These are phyloP conservation scores for Sciurus vulgaris DNA, from an alignment of 2,797 vertebrate species.

Conservation along the genomic window DNA sequence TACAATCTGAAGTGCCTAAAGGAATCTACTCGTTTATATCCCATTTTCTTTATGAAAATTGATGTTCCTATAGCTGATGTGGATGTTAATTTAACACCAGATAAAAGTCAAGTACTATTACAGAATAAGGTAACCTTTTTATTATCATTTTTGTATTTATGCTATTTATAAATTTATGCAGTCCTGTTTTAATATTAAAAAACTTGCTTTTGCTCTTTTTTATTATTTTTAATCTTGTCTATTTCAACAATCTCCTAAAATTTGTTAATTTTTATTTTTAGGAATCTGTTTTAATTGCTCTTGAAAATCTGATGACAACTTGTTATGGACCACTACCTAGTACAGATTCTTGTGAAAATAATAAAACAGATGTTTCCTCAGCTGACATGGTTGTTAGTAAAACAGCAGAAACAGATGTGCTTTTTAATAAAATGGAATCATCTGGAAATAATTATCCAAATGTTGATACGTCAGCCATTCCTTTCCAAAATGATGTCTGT, in stretches of 20 bases:
- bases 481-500: conserved; percentile 78
- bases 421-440: conserved; percentile 83
- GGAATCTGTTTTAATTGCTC: conserved; percentile 93
- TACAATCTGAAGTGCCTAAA: conserved; percentile 89
- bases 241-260: conserved; percentile 71
- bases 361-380: conserved; percentile 87
- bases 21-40: conserved; percentile 91
- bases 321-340: conserved; percentile 91
- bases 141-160: conserved; percentile 40
- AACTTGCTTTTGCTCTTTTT: conserved; percentile 41
- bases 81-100: conserved; percentile 96
- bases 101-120: conserved; percentile 96
- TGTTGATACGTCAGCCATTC: conserved; percentile 80
- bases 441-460: conserved; percentile 78
- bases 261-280: conserved; percentile 83
- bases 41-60: conserved; percentile 93
- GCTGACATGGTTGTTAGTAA: conserved; percentile 84
- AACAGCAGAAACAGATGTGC: conserved; percentile 87
- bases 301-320: conserved; percentile 94
- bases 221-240: conserved; percentile 44
- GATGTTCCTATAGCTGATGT: conserved; percentile 91
- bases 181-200: conserved; percentile 2
- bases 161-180: neutral
- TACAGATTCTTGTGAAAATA: conserved; percentile 85
- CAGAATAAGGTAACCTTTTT: conserved; percentile 93